phyloP scores from a whole-genome alignment of 1,140 invertebrate genomes.

The Drosophila erecta region DNA sequence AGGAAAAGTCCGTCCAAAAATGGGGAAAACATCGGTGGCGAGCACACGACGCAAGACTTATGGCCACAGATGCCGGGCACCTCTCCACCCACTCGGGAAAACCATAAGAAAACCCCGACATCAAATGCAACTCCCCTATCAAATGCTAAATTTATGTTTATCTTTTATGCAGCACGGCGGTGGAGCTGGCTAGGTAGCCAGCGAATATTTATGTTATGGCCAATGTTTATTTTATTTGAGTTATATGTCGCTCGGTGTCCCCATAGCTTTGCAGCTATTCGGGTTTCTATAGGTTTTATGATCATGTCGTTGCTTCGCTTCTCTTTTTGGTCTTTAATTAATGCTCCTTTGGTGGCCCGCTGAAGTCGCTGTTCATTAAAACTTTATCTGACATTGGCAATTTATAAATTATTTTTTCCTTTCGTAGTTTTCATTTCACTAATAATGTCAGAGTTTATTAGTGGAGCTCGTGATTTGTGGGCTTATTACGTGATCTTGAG shows the following conservation, averaged over 20 bases:
- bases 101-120: slow-evolving; percentile 9
- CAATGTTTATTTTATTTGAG: slow-evolving; percentile 79
- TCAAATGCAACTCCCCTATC: slow-evolving; percentile 25
- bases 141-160: slow-evolving; percentile 75
- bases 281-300: slow-evolving; percentile 42
- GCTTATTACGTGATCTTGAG: slow-evolving; percentile 54
- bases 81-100: slow-evolving; percentile 18
- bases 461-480: slow-evolving; percentile 61
- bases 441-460: slow-evolving; percentile 72
- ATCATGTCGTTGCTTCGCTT: slow-evolving; percentile 19
- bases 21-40: slow-evolving; percentile 38
- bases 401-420: slow-evolving; percentile 64
- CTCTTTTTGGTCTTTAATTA: slow-evolving; percentile 56
- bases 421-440: slow-evolving; percentile 47
- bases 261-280: slow-evolving; percentile 46
- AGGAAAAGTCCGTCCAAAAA: slow-evolving; percentile 49
- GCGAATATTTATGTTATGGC: slow-evolving; percentile 76
- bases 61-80: slow-evolving; percentile 73
- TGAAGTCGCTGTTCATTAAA: slow-evolving; percentile 60
- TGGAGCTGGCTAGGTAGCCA: slow-evolving; percentile 48
- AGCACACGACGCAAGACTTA: slow-evolving; percentile 65
- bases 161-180: slow-evolving; percentile 38
- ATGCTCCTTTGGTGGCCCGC: slow-evolving; percentile 56
- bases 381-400: slow-evolving; percentile 69
- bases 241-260: slow-evolving; percentile 66